Evolutionary conservation across 2,113 vertebrate genomes (phyloP).

Genomic region (Hiodon alosoides): DNA sequence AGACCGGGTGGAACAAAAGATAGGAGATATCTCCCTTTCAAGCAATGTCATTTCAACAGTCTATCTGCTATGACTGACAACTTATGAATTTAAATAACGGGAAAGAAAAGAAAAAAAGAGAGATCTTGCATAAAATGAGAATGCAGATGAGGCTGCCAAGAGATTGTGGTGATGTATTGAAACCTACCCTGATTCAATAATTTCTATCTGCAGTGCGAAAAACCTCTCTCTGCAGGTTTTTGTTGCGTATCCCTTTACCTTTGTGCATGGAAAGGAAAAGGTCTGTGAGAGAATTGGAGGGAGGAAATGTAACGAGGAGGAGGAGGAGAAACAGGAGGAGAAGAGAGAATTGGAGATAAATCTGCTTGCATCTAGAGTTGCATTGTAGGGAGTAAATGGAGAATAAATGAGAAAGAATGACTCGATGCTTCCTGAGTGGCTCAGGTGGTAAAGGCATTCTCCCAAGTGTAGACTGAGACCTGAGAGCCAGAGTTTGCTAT

Average conservation of each 20-base stretch:
- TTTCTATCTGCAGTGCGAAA: neutral
- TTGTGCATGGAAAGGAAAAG: neutral
- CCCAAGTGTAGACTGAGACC: no score
- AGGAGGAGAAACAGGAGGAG: neutral
- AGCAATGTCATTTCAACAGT: neutral
- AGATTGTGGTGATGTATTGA: neutral
- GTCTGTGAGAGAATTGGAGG: no score
- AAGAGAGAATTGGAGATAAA: neutral
- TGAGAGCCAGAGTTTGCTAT: no score
- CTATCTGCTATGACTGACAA: constrained; percentile 4
- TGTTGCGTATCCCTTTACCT: neutral
- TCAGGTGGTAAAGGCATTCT: no score
- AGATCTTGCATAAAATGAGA: neutral
- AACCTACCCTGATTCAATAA: neutral
- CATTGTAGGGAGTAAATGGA: no score
- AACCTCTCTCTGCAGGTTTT: neutral
- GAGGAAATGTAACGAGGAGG: no score
- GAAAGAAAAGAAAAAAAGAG: neutral
- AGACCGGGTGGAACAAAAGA: neutral
- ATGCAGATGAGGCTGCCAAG: neutral
- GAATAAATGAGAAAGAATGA: neutral
- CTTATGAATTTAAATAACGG: neutral
- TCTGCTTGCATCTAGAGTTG: no score
- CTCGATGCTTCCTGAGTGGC: neutral
- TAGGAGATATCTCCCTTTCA: neutral